These are phyloP conservation scores for Gymnocypris eckloni DNA, from an alignment of 2,797 vertebrate genomes.

Conservation along the genomic window DNA sequence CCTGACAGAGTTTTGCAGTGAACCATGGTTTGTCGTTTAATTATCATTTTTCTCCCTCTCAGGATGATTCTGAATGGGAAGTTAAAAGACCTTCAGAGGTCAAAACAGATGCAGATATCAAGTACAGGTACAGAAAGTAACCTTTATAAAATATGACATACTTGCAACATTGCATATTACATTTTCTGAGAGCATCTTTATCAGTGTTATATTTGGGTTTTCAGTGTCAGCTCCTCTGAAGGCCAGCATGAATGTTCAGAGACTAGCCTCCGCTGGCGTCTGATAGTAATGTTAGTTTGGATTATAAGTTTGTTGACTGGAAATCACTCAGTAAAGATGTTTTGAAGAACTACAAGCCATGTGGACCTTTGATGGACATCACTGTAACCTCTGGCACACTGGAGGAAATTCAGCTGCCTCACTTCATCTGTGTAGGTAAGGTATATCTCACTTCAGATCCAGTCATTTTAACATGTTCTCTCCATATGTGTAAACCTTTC, in stretches of 20 bases:
- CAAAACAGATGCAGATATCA: background rate
- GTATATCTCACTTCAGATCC: no score
- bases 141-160: background rate
- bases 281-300: conserved; percentile 37
- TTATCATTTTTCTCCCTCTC: background rate
- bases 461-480: background rate
- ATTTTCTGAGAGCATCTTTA: background rate
- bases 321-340: conserved; percentile 29
- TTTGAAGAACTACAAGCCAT: conserved; percentile 45
- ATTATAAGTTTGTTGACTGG: conserved; percentile 58
- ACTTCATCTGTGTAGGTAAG: conserved; percentile 55
- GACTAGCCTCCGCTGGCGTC: conserved; percentile 61
- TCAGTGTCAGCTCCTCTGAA: conserved; percentile 51
- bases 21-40: background rate
- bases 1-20: no score
- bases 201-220: background rate
- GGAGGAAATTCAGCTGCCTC: conserved; percentile 58
- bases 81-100: background rate
- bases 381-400: conserved; percentile 53
- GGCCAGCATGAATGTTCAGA: conserved; percentile 58
- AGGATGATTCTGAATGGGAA: background rate
- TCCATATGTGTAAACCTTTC: background rate
- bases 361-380: conserved; percentile 64
- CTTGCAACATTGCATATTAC: background rate
- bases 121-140: background rate